Percentiles rank a stretch among this genome's conserved stretches.
These are phyloP conservation scores for Zaprionus gabonicus DNA, from an alignment of 1,140 invertebrate species.

Conservation along the genomic window DNA sequence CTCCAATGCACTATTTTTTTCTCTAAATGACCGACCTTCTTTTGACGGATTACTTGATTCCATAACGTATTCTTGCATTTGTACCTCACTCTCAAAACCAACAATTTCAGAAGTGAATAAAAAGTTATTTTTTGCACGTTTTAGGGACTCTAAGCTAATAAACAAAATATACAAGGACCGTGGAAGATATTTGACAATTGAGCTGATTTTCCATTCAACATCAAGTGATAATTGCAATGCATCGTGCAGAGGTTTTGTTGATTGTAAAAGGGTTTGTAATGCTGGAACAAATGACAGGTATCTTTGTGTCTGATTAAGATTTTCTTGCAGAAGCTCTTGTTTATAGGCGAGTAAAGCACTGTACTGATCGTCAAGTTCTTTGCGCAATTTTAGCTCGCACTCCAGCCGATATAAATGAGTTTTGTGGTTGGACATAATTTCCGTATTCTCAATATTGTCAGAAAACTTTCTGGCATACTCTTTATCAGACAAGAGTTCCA, in stretches of 20 bases:
- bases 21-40: slow-evolving; percentile 79
- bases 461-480: slow-evolving; percentile 85
- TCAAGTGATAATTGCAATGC: slow-evolving; percentile 93
- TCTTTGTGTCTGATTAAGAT: slow-evolving; percentile 91
- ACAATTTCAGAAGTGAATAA: slow-evolving; percentile 87
- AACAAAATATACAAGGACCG: slow-evolving; percentile 94
- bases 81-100: slow-evolving; percentile 93
- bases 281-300: slow-evolving; percentile 93
- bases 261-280: slow-evolving; percentile 89
- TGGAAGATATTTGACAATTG: slow-evolving; percentile 91
- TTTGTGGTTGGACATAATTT: slow-evolving; percentile 89
- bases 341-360: slow-evolving; percentile 91
- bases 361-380: slow-evolving; percentile 91
- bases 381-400: slow-evolving; percentile 96
- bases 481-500: slow-evolving; percentile 93
- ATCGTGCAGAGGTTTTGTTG: slow-evolving; percentile 95
- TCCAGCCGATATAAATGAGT: slow-evolving; percentile 93
- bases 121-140: slow-evolving; percentile 91
- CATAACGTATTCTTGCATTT: slow-evolving; percentile 81
- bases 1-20: slow-evolving; percentile 76
- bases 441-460: slow-evolving; percentile 85
- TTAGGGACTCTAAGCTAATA: slow-evolving; percentile 91
- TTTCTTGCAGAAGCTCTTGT: slow-evolving; percentile 90
- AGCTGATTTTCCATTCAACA: slow-evolving; percentile 90
- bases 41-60: slow-evolving; percentile 85